Base-by-base conservation (phyloP, 2,888 invertebrate genomes). In the Nasonia oneida region DNA sequence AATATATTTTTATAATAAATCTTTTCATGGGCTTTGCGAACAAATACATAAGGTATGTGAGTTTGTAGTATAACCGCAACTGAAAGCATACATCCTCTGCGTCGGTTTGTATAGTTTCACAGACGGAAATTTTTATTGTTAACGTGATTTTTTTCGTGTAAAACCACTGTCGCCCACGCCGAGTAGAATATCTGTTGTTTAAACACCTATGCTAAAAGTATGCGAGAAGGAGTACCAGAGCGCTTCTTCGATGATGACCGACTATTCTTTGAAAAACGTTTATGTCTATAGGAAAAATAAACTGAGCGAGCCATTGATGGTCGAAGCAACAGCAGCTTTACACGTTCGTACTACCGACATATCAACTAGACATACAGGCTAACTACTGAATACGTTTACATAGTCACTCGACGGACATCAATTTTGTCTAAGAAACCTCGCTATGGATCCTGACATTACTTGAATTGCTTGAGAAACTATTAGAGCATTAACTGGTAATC, bases 381-480 rank as follows among this genome's bases (percentile, higher is more conserved):
- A 90, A 89, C 88, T 91, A 92, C 92, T 91, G 92, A 92, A 92
- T 92, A 92, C 92, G 91, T 92, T 92, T 91, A 91, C 91, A 89
- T 79, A 87, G 81, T 88, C 80, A 74, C 71, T 83, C 76, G 75
- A 80, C 80, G 76, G 70, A 83, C 83, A 86, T 81, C 70, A 70
- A 85, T 80, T 83, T 86, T 82, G 64, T 67, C 77, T 78, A 79
- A 78, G 74, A 82, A 82, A 78, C 14, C 79, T 70, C n/a, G 64
- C 79, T 84, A 70, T 81, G 15, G 67, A 81, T 75, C 23, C 39
- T 64, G 74, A 82, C 64, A 79, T 77, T 61, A 74, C 23, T 81
- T 61, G n/a, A 85, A 84, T 80, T 80, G 73, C 47, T 81, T 81
- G 61, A 81, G n/a, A 42, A 78, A 73, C 77, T 78, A 83, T 78